These are phyloP conservation scores for Drosophila miranda DNA, from an alignment of 1,140 invertebrate genomes.

Conservation along the genomic window DNA sequence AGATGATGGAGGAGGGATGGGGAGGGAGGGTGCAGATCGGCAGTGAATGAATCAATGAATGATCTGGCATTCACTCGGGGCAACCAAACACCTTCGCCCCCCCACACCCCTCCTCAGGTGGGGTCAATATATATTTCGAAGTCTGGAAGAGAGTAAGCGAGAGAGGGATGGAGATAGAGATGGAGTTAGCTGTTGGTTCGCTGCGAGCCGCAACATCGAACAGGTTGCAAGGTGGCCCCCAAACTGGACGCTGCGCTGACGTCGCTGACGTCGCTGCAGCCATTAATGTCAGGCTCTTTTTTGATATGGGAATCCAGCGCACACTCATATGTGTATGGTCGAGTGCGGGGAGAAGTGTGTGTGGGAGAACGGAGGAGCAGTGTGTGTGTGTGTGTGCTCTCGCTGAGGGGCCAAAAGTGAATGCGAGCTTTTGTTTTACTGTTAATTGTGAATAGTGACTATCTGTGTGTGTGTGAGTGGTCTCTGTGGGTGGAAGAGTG, in stretches of 20 bases:
- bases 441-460: constrained; percentile 39
- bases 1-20: neutral
- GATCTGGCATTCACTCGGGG: constrained; percentile 15
- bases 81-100: neutral
- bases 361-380: neutral
- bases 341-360: neutral
- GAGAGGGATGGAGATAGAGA: no score
- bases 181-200: no score
- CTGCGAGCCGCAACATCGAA: constrained; percentile 23
- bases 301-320: constrained; percentile 49
- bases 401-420: constrained; percentile 38
- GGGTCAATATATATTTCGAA: no score
- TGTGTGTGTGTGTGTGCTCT: constrained; percentile 15
- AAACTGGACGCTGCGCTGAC: constrained; percentile 37
- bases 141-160: no score
- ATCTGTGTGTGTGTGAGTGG: no score
- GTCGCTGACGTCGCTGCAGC: constrained; percentile 51
- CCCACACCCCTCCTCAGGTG: neutral
- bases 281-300: constrained; percentile 62
- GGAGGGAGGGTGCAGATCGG: neutral
- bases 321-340: constrained; percentile 37
- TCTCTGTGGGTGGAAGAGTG: no score
- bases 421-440: constrained; percentile 58
- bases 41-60: constrained; percentile 33
- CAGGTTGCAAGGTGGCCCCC: constrained; percentile 22